These are phyloP conservation scores for Apamea anceps DNA, from an alignment of 2,888 invertebrate genomes.

Conservation along the genomic window DNA sequence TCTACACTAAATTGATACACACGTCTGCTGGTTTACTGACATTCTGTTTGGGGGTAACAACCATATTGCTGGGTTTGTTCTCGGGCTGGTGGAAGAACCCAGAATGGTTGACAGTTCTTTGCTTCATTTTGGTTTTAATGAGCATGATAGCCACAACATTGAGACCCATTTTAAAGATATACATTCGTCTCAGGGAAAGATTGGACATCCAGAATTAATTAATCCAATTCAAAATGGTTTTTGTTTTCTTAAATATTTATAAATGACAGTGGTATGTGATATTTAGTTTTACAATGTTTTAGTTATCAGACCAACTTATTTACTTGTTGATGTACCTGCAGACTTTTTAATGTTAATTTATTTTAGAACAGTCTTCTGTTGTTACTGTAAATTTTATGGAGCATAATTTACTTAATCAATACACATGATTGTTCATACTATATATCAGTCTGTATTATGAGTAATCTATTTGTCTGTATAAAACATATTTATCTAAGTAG, in stretches of 20 bases:
- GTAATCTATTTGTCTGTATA: slow-evolving; percentile 1
- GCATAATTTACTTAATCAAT: slow-evolving; percentile 17
- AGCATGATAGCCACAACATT: slow-evolving; percentile 84
- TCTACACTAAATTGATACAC: slow-evolving; percentile 87
- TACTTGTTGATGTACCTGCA: slow-evolving; percentile 13
- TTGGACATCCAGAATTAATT: slow-evolving; percentile 80
- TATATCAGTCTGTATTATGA: slow-evolving; percentile 5
- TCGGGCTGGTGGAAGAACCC: slow-evolving; percentile 85
- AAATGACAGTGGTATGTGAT: slow-evolving; percentile 50
- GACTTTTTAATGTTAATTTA: slow-evolving; percentile 29
- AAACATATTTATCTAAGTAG: slow-evolving; percentile 19
- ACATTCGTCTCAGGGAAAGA: slow-evolving; percentile 86
- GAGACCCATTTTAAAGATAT: slow-evolving; percentile 85
- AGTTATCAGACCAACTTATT: slow-evolving; percentile 2
- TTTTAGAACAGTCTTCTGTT: slow-evolving; percentile 26
- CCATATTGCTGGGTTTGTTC: slow-evolving; percentile 83
- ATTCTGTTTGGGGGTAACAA: slow-evolving; percentile 82
- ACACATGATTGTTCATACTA: slow-evolving; percentile 10
- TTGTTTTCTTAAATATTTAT: not conserved
- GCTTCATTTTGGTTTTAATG: slow-evolving; percentile 78
- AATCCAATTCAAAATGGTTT: not conserved
- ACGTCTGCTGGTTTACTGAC: slow-evolving; percentile 84
- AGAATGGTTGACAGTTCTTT: slow-evolving; percentile 80
- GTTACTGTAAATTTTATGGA: slow-evolving; percentile 29
- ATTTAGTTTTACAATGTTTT: slow-evolving; percentile 43